phyloP scores from a whole-genome alignment of 2,888 invertebrate species.

The Amiota mariae region DNA sequence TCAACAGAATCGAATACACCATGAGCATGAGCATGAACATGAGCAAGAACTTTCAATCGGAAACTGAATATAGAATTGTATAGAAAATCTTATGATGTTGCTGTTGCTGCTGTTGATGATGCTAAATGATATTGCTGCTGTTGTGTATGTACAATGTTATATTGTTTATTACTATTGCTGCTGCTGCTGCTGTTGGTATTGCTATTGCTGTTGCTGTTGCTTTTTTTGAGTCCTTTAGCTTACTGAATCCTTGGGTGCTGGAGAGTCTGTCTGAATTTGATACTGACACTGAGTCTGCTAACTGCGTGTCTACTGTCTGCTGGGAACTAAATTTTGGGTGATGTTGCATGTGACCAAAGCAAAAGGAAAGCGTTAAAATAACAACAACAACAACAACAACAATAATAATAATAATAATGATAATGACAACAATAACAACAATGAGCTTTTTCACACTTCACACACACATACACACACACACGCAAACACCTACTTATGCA shows the following conservation, averaged over 20 bases:
- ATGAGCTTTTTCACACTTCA: constrained; percentile 30
- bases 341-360: constrained; percentile 18
- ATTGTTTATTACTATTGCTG: too few relatives aligned
- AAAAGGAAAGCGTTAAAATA: constrained; percentile 31
- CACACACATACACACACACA: neutral
- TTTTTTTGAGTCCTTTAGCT: too few relatives aligned
- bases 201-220: too few relatives aligned
- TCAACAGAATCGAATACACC: neutral
- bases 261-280: neutral
- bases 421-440: constrained; percentile 36
- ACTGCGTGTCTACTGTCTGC: neutral
- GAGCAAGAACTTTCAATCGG: constrained; percentile 10
- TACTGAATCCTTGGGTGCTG: too few relatives aligned
- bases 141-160: too few relatives aligned
- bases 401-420: constrained; percentile 28
- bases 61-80: constrained; percentile 7
- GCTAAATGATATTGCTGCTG: too few relatives aligned
- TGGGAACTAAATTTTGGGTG: neutral
- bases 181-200: too few relatives aligned
- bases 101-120: too few relatives aligned
- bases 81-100: too few relatives aligned
- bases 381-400: constrained; percentile 28
- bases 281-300: constrained; percentile 30
- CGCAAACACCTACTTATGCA: neutral
- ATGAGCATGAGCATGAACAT: neutral